These are phyloP conservation scores for Hypotaenidia okinawae DNA, from an alignment of 2,797 vertebrate genomes.

Conservation along the genomic window DNA sequence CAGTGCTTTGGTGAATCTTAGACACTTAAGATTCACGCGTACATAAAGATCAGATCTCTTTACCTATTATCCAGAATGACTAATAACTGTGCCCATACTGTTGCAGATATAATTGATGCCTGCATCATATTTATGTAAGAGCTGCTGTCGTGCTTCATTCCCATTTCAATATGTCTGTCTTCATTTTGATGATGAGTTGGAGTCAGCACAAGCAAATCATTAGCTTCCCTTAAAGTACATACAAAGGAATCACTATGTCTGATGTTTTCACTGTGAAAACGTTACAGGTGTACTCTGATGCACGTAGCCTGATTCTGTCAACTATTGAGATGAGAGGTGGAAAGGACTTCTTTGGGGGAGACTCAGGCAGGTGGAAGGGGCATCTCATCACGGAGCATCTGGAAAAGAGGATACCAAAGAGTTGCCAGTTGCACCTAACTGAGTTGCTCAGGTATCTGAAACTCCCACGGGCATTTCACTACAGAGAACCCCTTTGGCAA, in stretches of 20 bases:
- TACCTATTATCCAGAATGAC: constrained; percentile 2
- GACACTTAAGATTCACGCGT: background rate
- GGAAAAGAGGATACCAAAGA: background rate
- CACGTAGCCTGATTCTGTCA: background rate
- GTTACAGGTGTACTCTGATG: background rate
- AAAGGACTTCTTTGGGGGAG: background rate
- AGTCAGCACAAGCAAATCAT: constrained; percentile 2
- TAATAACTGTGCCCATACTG: background rate
- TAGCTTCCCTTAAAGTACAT: constrained; percentile 34
- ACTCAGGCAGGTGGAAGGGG: background rate
- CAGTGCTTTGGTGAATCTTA: background rate
- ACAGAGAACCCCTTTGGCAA: background rate
- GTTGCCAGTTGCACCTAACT: background rate
- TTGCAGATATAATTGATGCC: constrained; percentile 42
- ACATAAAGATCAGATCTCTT: background rate
- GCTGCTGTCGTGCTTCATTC: constrained; percentile 46
- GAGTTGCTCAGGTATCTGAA: background rate
- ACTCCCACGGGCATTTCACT: background rate
- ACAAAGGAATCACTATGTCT: background rate
- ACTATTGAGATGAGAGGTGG: background rate
- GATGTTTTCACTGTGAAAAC: background rate
- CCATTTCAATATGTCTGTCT: constrained; percentile 38
- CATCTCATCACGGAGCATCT: background rate
- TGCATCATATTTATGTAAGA: constrained; percentile 38
- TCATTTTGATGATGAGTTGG: constrained; percentile 15